Evolutionary conservation across 2,797 vertebrate genomes (phyloP).

Genomic region (Etheostoma nigrum): DNA sequence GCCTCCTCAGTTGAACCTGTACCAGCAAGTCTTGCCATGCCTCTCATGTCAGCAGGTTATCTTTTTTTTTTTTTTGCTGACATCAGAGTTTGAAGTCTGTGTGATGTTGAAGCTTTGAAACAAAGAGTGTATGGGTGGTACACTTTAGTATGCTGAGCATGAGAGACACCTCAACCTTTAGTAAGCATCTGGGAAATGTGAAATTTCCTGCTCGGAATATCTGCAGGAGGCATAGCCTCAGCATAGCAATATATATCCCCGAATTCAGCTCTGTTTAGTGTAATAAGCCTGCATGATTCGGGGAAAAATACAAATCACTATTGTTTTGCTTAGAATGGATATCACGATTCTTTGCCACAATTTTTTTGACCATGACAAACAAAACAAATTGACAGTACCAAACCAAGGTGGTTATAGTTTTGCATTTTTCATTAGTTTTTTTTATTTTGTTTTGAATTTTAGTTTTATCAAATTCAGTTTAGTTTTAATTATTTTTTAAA

Average conservation of each 20-base stretch:
- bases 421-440: too few relatives aligned
- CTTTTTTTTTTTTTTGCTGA: slow-evolving; percentile 26
- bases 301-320: too few relatives aligned
- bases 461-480: too few relatives aligned
- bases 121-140: slow-evolving; percentile 28
- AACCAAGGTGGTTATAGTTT: too few relatives aligned
- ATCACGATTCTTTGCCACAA: too few relatives aligned
- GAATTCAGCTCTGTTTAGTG: slow-evolving; percentile 12
- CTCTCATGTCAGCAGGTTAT: slow-evolving; percentile 64
- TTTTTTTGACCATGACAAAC: too few relatives aligned
- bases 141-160: slow-evolving; percentile 53
- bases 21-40: slow-evolving; percentile 44
- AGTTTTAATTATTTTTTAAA: too few relatives aligned
- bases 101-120: slow-evolving; percentile 43
- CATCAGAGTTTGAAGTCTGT: slow-evolving; percentile 59
- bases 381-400: too few relatives aligned
- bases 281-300: not conserved
- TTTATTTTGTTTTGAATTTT: too few relatives aligned
- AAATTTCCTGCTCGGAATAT: slow-evolving; percentile 22
- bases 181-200: slow-evolving; percentile 38
- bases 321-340: too few relatives aligned
- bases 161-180: slow-evolving; percentile 47
- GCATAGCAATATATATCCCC: not conserved
- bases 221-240: slow-evolving; percentile 23
- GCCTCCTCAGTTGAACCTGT: slow-evolving; percentile 49